Base-by-base conservation (phyloP, 2,797 vertebrate species). In the Enteromius mattozi region DNA sequence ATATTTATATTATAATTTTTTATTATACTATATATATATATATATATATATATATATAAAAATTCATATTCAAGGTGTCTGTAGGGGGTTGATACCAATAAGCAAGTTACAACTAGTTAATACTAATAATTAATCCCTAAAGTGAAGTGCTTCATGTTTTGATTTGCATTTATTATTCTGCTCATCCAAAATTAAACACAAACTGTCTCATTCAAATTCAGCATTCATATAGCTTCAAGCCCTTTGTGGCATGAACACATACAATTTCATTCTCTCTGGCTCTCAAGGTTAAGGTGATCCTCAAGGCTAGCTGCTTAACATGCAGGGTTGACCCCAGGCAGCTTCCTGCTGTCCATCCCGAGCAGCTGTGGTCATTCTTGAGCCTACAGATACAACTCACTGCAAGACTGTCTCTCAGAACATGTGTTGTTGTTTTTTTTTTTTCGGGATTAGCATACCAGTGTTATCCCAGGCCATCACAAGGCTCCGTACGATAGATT, bases 281-380 rank as follows among this genome's bases (percentile, higher is more conserved):
- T 42, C 30, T 81, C 78, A 85, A 83, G 83, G 83, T 88, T 56
- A 87, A 87, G 76, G 75, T 71, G 76, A 70, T 84, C 76, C 47
- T 33, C 10, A 19, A 61, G 74, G 16, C 49, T 66, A 70, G 49
- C 68, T 59, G 47, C 69, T 74, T 61, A 54, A 21, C 61, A 80
- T 80, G 61, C 61, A 35, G 45, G 19, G 8, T 13, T 14, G 27
- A 56, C 35, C 80, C 66, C 5, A 54, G 51, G 21, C 33, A 35
- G 74, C 42, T 81, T 47, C 27, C 19, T n/a, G 56, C 69, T 45
- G 81, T 47, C 66, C 80, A 83, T 54, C 21, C 45, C 24, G n/a
- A 80, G 71, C 37, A 47, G 21, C 35, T 35, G 14, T 0, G 51
- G 70, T 27, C 30, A 49, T 74, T 19, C 42, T 51, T 37, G 19